These are phyloP conservation scores for Momotus momota DNA, from an alignment of 2,797 vertebrate genomes.

Conservation along the genomic window DNA sequence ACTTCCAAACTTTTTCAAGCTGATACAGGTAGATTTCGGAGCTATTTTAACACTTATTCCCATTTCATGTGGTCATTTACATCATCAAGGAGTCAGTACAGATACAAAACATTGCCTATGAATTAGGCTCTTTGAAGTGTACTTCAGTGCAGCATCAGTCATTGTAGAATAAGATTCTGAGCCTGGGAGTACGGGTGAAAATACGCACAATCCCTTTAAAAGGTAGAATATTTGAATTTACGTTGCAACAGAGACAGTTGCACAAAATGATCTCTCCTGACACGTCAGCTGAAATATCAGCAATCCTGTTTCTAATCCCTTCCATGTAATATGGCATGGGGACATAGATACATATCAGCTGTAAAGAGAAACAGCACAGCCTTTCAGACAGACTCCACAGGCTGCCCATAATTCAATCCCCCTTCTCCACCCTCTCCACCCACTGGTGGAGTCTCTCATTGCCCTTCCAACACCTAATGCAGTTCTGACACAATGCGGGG, in stretches of 20 bases:
- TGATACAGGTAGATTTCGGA: not conserved
- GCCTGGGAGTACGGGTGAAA: not conserved
- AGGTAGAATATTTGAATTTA: conserved; percentile 30
- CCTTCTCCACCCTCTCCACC: not conserved
- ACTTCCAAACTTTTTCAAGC: not conserved
- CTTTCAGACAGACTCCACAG: not conserved
- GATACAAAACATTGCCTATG: not conserved
- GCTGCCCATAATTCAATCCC: not conserved
- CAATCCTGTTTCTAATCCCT: conserved; percentile 54
- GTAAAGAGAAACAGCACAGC: not conserved
- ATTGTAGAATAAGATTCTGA: not conserved
- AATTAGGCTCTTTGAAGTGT: not conserved
- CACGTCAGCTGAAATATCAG: conserved; percentile 59
- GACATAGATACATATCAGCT: not conserved
- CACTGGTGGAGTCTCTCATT: conserved; percentile 58
- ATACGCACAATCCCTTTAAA: conserved; percentile 10
- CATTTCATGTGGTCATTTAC: not conserved
- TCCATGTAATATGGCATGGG: conserved; percentile 4
- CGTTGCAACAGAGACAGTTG: conserved; percentile 8
- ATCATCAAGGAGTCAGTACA: not conserved
- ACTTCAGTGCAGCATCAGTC: not conserved
- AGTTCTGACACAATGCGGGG: conserved; percentile 71
- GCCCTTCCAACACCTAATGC: conserved; percentile 69
- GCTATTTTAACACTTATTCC: not conserved
- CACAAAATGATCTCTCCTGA: conserved; percentile 33